Base-by-base conservation (phyloP, 2,797 vertebrate genomes). In the Anguilla obscura region DNA sequence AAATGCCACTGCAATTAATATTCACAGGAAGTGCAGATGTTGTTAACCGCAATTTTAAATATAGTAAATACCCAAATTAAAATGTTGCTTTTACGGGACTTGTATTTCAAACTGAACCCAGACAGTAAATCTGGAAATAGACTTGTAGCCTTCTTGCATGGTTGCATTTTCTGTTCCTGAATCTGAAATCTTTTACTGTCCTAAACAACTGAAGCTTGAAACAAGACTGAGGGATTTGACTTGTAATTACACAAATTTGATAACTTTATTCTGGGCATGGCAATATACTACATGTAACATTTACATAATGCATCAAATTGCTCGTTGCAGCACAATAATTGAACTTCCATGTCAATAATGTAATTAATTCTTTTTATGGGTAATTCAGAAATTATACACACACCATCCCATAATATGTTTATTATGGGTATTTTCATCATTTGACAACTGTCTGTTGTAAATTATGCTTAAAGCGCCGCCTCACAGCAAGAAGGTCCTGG, bases 151-250 rank as follows among this genome's bases (percentile, higher is more conserved):
- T 82, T 48, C 24, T 45, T 82, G 79, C 21, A 24, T 50, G 45
- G 40, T 82, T 82, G 79, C 79, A 82, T 82, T 82, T 82, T 82
- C 79, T 82, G 79, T 82, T 82, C 79, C 79, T 50, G 24, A 82
- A n/a, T 82, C 79, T 24, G 79, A 48, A 50, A 48, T 21, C 0
- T 50, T 82, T 9, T 33, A 71, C 18, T 45, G 36, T 16, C 2
- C 8, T 24, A 21, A 6, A 36, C 2, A 50, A 0, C 79, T 24
- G 45, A 82, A 82, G 24, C 16, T 1, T 63, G 60, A 80, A 80
- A 45, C 40, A 80, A 18, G 30, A 45, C 8, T 21, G 16, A 48
- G 10, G 21, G 1, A 24, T 40, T 4, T 30, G 30, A 9, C 9
- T 79, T 76, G 10, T 16, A 40, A 36, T 30, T 3, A 40, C 16